Conservation (phyloP, 1,140 invertebrate species). For the Vanessa tameamea region DNA sequence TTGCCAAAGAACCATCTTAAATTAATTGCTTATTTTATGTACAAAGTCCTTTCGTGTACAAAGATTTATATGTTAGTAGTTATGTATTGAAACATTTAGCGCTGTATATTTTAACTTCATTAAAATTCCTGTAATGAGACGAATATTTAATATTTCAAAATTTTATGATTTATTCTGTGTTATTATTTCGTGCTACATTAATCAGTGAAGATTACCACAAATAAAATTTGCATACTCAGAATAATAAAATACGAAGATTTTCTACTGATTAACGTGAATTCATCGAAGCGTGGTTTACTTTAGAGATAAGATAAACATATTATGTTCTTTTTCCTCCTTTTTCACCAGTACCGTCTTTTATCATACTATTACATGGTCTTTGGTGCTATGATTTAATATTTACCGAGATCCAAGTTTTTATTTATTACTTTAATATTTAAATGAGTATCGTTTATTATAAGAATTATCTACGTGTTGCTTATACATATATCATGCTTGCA, state of each 20-base stretch:
- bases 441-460: conserved; percentile 12
- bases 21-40: conserved; percentile 25
- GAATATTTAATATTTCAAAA: conserved; percentile 1
- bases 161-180: not conserved
- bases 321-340: conserved; percentile 5
- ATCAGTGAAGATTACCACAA: not conserved
- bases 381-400: conserved; percentile 20
- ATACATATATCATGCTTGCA: not conserved
- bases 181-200: not conserved
- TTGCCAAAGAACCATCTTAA: conserved; percentile 40
- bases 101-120: conserved; percentile 11
- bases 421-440: conserved; percentile 27
- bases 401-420: conserved; percentile 3
- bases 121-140: conserved; percentile 7
- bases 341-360: conserved; percentile 24
- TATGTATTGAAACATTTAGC: conserved; percentile 4
- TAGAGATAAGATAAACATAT: not conserved
- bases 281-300: conserved; percentile 15
- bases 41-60: conserved; percentile 6
- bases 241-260: conserved; percentile 18
- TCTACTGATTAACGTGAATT: conserved; percentile 8
- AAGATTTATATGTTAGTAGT: not conserved
- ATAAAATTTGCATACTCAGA: conserved; percentile 9
- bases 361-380: conserved; percentile 24
- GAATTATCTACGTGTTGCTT: not conserved